These are phyloP conservation scores for Regulus satrapa DNA, from an alignment of 2,113 vertebrate species.

Conservation along the genomic window DNA sequence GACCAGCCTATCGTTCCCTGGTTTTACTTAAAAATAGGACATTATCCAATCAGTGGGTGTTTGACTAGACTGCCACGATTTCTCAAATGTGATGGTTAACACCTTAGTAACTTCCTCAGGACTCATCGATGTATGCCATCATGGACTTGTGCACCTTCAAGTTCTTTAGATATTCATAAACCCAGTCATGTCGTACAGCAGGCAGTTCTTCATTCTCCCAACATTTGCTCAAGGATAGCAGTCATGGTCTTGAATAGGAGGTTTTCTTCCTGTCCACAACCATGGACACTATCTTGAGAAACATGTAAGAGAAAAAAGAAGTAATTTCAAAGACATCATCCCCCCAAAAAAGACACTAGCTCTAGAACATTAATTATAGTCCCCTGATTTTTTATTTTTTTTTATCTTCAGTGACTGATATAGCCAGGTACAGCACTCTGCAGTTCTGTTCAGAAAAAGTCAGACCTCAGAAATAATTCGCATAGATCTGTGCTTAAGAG, in stretches of 20 bases:
- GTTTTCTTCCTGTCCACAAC: neutral
- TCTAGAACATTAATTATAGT: neutral
- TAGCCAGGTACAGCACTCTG: neutral
- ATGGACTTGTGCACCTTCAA: neutral
- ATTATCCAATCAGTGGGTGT: neutral
- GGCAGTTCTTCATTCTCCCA: neutral
- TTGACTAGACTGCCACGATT: neutral
- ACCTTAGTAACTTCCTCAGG: neutral
- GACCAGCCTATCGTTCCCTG: neutral
- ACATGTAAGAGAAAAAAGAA: neutral
- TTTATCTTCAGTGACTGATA: neutral
- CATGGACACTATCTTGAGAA: neutral
- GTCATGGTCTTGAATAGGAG: neutral
- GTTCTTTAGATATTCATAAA: neutral
- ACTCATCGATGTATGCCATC: neutral
- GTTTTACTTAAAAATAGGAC: neutral
- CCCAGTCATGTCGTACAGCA: neutral
- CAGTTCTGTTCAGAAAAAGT: neutral
- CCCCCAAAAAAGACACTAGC: neutral
- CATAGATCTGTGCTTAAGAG: neutral
- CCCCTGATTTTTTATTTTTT: neutral
- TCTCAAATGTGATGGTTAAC: neutral
- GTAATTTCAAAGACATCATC: neutral
- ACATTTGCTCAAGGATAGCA: neutral
- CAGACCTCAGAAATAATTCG: neutral